Evolutionary conservation across 1,140 invertebrate genomes (phyloP).

Genomic region (Contarinia nasturtii): DNA sequence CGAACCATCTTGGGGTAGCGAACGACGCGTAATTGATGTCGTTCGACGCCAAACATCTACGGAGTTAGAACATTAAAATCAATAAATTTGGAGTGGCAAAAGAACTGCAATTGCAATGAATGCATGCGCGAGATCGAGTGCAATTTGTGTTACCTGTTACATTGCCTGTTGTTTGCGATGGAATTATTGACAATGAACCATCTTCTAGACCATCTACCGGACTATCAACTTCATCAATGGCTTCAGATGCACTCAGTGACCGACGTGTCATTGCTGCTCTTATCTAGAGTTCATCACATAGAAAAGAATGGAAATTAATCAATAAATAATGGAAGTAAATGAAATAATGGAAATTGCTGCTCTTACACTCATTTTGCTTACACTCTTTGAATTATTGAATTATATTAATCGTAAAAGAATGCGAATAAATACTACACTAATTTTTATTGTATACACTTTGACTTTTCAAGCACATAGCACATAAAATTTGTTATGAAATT

Average conservation of each 20-base stretch:
- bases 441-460: no score
- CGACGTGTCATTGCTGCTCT: conserved; percentile 18
- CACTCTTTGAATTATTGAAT: neutral
- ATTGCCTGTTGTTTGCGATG: conserved; percentile 6
- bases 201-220: conserved; percentile 15
- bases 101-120: neutral
- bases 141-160: conserved; percentile 10
- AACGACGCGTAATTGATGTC: neutral
- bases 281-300: conserved; percentile 8
- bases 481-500: no score
- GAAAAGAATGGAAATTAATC: no score
- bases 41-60: conserved; percentile 15
- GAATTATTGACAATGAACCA: conserved; percentile 13
- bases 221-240: conserved; percentile 14
- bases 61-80: neutral
- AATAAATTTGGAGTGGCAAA: neutral
- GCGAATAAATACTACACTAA: no score
- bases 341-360: no score
- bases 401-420: no score
- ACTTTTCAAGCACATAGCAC: no score
- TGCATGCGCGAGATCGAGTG: neutral
- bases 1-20: conserved; percentile 12
- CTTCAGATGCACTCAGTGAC: conserved; percentile 8
- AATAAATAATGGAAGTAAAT: neutral
- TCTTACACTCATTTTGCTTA: neutral